These are phyloP conservation scores for Caenorhabditis sp. DNA, from an alignment of 2,888 invertebrate genomes.

Conservation along the genomic window DNA sequence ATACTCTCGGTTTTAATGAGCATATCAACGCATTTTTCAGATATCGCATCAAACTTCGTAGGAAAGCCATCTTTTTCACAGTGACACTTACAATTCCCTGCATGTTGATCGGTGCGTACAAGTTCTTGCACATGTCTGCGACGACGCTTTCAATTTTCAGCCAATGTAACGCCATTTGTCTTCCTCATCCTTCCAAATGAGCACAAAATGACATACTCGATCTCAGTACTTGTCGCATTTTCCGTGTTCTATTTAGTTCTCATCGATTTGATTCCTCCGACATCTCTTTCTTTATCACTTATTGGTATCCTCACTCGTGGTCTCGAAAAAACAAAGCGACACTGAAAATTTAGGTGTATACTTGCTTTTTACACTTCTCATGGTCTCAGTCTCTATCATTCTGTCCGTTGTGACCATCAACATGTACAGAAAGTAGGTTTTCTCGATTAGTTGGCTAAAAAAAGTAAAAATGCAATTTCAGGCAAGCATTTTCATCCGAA, in stretches of 20 bases:
- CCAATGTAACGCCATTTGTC: slow-evolving; percentile 68
- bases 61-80: slow-evolving; percentile 73
- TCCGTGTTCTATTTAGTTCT: slow-evolving; percentile 98
- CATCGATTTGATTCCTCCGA: slow-evolving; percentile 97
- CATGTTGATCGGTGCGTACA: slow-evolving; percentile 71
- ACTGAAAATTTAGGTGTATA: slow-evolving; percentile 84
- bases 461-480: slow-evolving; percentile 25
- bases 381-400: slow-evolving; percentile 93
- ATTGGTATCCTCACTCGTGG: slow-evolving; percentile 83
- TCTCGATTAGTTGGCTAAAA: background rate
- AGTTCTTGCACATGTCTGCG: background rate
- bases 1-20: no score
- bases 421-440: slow-evolving; percentile 92
- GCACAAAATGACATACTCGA: slow-evolving; percentile 94
- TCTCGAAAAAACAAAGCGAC: background rate
- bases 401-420: slow-evolving; percentile 95
- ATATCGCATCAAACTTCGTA: slow-evolving; percentile 59
- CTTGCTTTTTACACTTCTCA: slow-evolving; percentile 96
- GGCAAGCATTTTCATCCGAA: slow-evolving; percentile 68
- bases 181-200: slow-evolving; percentile 81
- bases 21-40: slow-evolving; percentile 28
- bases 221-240: slow-evolving; percentile 94
- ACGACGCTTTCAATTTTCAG: slow-evolving; percentile 39
- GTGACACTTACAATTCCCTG: slow-evolving; percentile 74
- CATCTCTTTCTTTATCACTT: slow-evolving; percentile 92